Conservation (phyloP, 2,113 vertebrate genomes). For the Peromyscus leucopus region DNA sequence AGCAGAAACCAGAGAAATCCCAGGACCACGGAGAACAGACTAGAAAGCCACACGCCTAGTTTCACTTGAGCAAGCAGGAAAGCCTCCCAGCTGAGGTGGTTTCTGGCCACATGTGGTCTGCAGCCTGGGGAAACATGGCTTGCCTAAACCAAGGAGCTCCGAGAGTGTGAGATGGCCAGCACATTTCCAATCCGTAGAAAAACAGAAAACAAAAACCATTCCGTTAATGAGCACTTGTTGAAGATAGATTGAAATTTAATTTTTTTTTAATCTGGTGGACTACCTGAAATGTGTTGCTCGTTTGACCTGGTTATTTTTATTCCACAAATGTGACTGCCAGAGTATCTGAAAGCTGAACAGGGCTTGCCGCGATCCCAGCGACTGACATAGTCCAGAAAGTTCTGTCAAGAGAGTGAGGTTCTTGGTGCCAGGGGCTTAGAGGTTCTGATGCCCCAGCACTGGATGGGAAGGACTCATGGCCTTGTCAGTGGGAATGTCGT, state of each 20-base stretch:
- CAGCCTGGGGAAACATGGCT: background rate
- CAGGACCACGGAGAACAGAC: background rate
- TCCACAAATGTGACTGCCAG: background rate
- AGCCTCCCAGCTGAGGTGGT: accelerated
- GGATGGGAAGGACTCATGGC: accelerated
- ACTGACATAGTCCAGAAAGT: background rate
- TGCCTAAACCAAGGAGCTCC: background rate
- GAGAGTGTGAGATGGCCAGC: accelerated
- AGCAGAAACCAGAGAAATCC: background rate
- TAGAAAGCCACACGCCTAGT: accelerated
- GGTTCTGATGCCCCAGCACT: background rate
- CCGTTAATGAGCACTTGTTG: background rate
- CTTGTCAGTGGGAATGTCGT: background rate
- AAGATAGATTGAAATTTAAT: background rate
- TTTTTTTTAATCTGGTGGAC: background rate
- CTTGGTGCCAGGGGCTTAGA: background rate
- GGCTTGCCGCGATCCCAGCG: accelerated
- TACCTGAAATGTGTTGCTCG: background rate
- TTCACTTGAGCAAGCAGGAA: background rate
- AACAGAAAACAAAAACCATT: background rate
- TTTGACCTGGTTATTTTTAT: background rate
- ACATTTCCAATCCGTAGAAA: accelerated
- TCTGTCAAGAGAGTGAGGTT: background rate
- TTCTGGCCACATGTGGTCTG: accelerated
- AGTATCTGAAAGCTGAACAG: accelerated